Conservation (phyloP, 1,140 invertebrate species). For the Pseudoatta argentina region DNA sequence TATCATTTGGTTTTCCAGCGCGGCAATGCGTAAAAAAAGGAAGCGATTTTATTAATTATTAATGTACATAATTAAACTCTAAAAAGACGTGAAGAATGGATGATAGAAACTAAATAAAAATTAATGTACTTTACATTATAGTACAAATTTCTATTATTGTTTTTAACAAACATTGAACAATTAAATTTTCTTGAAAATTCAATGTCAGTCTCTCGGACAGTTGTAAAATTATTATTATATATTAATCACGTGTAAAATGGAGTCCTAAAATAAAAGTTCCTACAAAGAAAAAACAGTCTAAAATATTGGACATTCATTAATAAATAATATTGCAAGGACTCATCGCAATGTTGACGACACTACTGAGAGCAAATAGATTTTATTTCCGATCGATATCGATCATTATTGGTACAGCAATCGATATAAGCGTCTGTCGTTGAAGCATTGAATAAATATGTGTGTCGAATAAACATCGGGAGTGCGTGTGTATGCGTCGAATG, state of each 20-base stretch:
- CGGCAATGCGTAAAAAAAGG: not conserved
- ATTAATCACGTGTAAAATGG: not conserved
- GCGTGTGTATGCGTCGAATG: not conserved
- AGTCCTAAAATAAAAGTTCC: not conserved
- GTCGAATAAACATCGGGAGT: conserved; percentile 8
- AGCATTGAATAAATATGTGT: not conserved
- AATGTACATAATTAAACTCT: not conserved
- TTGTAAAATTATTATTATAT: not conserved
- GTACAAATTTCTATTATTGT: not conserved
- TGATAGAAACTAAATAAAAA: not conserved
- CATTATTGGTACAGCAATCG: not conserved
- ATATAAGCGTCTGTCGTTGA: not conserved
- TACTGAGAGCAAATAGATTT: not conserved
- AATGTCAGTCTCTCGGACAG: not conserved
- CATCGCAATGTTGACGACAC: not conserved
- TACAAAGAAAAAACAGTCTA: not conserved
- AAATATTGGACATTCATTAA: not conserved
- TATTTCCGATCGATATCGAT: not conserved
- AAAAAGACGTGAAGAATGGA: not conserved
- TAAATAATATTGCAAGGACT: not conserved
- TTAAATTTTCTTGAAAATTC: no score
- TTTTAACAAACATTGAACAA: not conserved
- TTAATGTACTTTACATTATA: not conserved
- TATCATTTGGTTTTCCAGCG: not conserved
- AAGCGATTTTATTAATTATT: conserved; percentile 26